These are phyloP conservation scores for Ceratosolen fusciceps DNA, from an alignment of 1,140 invertebrate genomes.

Conservation along the genomic window DNA sequence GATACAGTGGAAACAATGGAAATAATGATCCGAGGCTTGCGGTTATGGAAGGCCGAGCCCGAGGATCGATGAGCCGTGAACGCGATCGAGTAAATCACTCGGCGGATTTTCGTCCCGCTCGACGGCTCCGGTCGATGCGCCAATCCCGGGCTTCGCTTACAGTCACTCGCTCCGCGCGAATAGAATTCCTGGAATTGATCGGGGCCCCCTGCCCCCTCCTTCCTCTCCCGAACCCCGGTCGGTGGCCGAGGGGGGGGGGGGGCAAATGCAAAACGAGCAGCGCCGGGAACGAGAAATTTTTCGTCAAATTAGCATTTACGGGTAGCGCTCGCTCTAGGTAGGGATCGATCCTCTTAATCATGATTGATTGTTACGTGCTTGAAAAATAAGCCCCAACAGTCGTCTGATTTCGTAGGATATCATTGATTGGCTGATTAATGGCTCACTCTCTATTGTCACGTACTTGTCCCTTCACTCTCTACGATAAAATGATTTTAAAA, in stretches of 20 bases:
- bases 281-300: neutral
- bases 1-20: neutral
- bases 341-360: slow-evolving; percentile 33
- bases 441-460: no score
- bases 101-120: slow-evolving; percentile 11
- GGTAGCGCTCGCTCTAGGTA: neutral
- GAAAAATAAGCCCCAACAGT: no score
- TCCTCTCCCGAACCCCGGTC: no score
- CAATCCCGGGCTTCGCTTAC: slow-evolving; percentile 34
- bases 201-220: no score
- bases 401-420: no score
- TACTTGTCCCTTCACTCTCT: no score
- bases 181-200: slow-evolving; percentile 48
- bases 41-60: neutral
- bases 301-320: neutral
- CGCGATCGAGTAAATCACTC: slow-evolving; percentile 35
- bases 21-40: neutral
- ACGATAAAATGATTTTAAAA: no score
- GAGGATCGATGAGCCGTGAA: slow-evolving; percentile 40
- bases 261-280: neutral
- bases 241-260: slow-evolving; percentile 2
- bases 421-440: no score
- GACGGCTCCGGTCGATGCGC: neutral
- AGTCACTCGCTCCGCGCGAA: slow-evolving; percentile 38
- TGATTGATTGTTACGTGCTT: neutral